These are phyloP conservation scores for Spodoptera litura DNA, from an alignment of 1,140 invertebrate species.

Conservation along the genomic window DNA sequence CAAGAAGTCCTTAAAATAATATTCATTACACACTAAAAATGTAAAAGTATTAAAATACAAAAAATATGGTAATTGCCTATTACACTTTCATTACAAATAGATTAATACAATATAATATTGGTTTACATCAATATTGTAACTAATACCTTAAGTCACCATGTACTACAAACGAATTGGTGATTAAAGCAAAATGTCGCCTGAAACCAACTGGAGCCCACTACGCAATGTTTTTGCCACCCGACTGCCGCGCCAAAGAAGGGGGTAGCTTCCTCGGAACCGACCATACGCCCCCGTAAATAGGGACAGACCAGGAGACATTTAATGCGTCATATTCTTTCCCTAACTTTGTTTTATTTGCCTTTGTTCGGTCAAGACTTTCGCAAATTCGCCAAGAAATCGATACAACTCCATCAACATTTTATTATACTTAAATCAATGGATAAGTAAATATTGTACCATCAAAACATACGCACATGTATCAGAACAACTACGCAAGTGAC, in stretches of 20 bases:
- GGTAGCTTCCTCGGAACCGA: slow-evolving; percentile 1
- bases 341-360: background rate
- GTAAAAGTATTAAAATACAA: too few relatives aligned
- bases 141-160: too few relatives aligned
- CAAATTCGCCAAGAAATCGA: background rate
- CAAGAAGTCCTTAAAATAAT: too few relatives aligned
- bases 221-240: slow-evolving; percentile 10
- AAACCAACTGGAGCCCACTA: slow-evolving; percentile 1
- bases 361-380: background rate
- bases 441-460: background rate
- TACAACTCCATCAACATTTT: background rate
- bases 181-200: too few relatives aligned
- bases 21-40: too few relatives aligned
- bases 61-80: too few relatives aligned
- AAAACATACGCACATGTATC: background rate
- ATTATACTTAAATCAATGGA: background rate
- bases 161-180: too few relatives aligned
- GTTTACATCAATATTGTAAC: too few relatives aligned
- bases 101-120: too few relatives aligned
- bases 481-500: background rate
- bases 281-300: slow-evolving; percentile 11
- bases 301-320: slow-evolving; percentile 3
- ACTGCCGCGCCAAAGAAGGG: slow-evolving; percentile 4
- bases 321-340: slow-evolving; percentile 10
- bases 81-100: too few relatives aligned